These are phyloP conservation scores for Muscicapa striata DNA, from an alignment of 2,797 vertebrate genomes.

Conservation along the genomic window DNA sequence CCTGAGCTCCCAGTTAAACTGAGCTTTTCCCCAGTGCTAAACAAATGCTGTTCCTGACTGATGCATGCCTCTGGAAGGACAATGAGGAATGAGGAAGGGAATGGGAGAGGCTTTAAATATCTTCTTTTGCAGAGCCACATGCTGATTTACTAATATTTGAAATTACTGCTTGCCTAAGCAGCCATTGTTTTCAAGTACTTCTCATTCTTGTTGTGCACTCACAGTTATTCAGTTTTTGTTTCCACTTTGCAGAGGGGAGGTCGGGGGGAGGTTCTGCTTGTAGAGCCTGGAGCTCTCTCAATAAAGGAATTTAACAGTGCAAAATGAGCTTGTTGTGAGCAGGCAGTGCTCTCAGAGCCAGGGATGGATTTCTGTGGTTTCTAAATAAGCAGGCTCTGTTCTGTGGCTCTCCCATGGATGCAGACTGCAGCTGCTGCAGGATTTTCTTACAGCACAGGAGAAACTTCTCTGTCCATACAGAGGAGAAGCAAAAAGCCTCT, in stretches of 20 bases:
- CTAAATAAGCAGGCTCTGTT: background rate
- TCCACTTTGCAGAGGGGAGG: background rate
- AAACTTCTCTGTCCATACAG: fast-evolving
- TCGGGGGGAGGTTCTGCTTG: background rate
- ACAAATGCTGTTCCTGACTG: background rate
- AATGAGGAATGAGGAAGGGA: background rate
- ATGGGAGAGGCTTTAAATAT: background rate
- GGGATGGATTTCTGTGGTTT: background rate
- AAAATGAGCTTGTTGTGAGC: background rate
- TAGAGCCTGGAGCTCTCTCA: background rate
- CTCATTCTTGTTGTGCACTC: background rate
- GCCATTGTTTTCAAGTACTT: background rate
- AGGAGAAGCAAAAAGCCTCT: background rate
- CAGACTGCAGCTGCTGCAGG: background rate
- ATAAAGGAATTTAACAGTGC: background rate
- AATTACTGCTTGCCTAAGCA: background rate
- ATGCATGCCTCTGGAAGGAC: background rate
- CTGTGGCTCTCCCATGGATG: background rate
- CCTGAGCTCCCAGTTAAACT: background rate
- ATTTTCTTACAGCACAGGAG: background rate
- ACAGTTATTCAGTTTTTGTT: background rate
- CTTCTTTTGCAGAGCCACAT: background rate
- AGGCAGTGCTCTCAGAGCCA: background rate
- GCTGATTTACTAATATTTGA: slow-evolving; percentile 8
- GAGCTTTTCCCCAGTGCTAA: background rate